Evolutionary conservation across 2,888 invertebrate species (phyloP).

Genomic region (Hoplodrina ambigua): DNA sequence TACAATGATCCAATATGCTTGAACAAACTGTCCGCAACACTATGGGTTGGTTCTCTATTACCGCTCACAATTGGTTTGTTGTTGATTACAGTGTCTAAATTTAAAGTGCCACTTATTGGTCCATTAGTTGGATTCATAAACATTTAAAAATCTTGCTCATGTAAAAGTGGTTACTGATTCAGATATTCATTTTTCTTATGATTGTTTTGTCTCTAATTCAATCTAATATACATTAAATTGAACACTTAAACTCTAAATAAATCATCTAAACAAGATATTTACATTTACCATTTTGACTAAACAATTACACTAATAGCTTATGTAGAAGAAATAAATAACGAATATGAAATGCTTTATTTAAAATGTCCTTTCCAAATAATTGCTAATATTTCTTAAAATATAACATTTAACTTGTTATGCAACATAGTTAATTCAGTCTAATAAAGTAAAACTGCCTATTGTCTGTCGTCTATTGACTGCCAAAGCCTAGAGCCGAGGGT

Average conservation of each 20-base stretch:
- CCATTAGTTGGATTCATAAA: slow-evolving; percentile 85
- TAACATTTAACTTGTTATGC: slow-evolving; percentile 82
- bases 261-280: slow-evolving; percentile 89
- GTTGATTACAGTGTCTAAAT: slow-evolving; percentile 74
- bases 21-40: slow-evolving; percentile 84
- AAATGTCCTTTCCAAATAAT: slow-evolving; percentile 85
- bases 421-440: slow-evolving; percentile 87
- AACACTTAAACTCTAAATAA: slow-evolving; percentile 89
- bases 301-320: slow-evolving; percentile 88
- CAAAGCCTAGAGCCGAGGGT: slow-evolving; percentile 71
- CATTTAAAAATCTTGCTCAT: slow-evolving; percentile 76
- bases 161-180: slow-evolving; percentile 77
- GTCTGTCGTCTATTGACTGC: slow-evolving; percentile 79
- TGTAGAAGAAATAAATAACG: slow-evolving; percentile 89
- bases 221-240: slow-evolving; percentile 87
- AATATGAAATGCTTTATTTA: slow-evolving; percentile 89
- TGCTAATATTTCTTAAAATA: slow-evolving; percentile 83
- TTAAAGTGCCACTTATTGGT: slow-evolving; percentile 84
- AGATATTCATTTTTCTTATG: slow-evolving; percentile 71
- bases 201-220: slow-evolving; percentile 83
- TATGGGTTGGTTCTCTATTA: slow-evolving; percentile 73
- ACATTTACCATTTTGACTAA: slow-evolving; percentile 88
- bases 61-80: slow-evolving; percentile 72
- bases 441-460: slow-evolving; percentile 81
- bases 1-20: slow-evolving; percentile 89